Evolutionary conservation across 2,797 vertebrate genomes (phyloP), one percentile per base, ranked within the genome.

Genomic region (Ceryle rudis): DNA sequence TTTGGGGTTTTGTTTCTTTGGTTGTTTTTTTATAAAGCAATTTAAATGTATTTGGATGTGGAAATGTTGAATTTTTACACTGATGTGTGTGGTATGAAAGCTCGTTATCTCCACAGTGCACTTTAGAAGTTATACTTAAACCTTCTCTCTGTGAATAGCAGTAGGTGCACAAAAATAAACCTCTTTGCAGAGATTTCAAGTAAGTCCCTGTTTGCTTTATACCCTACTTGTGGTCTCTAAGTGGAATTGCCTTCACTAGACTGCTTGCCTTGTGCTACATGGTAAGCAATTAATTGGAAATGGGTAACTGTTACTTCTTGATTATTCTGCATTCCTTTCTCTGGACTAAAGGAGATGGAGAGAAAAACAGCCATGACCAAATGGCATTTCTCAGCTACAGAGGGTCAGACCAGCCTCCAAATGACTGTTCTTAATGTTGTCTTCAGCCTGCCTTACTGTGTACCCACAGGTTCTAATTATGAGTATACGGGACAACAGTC

Each of bases 361-460:
- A 58, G 10, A 75, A 64, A 74, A 1, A 1, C 11, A 21, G 19
- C 16, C 44, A 58, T 29, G 26, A 74, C n/a, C 25, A 51, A 62
- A 49, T 2, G 14, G 54, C 9, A 5, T 52, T 28, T 70, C 29
- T 31, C 31, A 25, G 55, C 9, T 1, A 2, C 0, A 0, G 5
- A 31, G 9, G 25, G 22, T 22, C n/a, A 74, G 28, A 17, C 26
- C 49, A 57, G n/a, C 12, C 61, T 41, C 31, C 13, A 18, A 21
- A 26, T 31, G 22, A 10, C 33, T 0, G 1, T 16, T 64, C 49
- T 18, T 5, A 1, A 9, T 0, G 2, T n/a, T 37, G 29, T 3
- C n/a, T 46, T 33, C n/a, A 35, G 41, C 35, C 29, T 28, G 11
- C 25, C 21, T 39, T 28, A 26, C 35, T 33, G 21, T 3, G 14